Conservation (phyloP, 2,797 vertebrate genomes). For the Phoebastria nigripes region DNA sequence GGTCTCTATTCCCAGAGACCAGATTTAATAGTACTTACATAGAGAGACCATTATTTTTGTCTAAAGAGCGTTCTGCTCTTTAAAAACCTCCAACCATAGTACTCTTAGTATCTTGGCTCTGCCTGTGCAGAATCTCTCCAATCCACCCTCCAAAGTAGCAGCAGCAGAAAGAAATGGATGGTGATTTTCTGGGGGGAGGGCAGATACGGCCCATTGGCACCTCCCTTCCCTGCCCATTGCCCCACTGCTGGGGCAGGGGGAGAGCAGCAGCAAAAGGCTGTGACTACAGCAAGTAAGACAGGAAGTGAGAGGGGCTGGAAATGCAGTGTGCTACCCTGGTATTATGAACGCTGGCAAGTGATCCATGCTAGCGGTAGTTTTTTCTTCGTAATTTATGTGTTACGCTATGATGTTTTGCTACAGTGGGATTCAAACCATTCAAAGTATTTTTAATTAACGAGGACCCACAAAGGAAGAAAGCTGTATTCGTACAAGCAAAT, state of each 20-base stretch:
- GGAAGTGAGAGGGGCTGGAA: not conserved
- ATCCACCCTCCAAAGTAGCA: not conserved
- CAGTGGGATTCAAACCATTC: conserved; percentile 1
- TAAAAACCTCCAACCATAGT: not conserved
- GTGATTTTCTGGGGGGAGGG: not conserved
- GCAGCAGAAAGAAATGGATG: not conserved
- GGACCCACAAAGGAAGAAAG: not conserved
- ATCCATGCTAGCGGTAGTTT: not conserved
- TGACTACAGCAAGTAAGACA: not conserved
- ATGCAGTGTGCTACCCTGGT: not conserved
- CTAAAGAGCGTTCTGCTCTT: not conserved
- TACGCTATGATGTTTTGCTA: not conserved
- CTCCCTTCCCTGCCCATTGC: not conserved
- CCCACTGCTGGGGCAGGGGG: not conserved
- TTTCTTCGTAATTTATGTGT: not conserved
- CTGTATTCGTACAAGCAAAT: not conserved
- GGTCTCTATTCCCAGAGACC: not conserved
- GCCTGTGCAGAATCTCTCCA: not conserved
- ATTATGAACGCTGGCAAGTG: not conserved
- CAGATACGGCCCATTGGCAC: not conserved
- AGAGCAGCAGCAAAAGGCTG: not conserved
- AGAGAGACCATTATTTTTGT: not conserved
- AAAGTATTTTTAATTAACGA: not conserved
- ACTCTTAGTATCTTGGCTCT: not conserved
- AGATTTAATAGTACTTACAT: not conserved